These are phyloP conservation scores for Apodemus speciosus DNA, from an alignment of 2,113 vertebrate genomes.

Conservation along the genomic window DNA sequence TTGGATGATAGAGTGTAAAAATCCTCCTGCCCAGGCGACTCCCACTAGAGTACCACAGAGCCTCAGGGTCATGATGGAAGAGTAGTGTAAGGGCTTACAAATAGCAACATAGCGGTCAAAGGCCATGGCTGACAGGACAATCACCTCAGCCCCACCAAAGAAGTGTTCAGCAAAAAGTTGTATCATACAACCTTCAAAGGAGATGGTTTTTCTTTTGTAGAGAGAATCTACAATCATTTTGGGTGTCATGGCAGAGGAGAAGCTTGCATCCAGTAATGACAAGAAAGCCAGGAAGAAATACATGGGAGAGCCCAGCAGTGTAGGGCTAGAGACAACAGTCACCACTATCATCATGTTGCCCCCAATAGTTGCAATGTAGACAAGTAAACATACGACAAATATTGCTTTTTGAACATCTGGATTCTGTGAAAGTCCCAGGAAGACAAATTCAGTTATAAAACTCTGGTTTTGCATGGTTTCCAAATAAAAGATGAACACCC, in stretches of 20 bases:
- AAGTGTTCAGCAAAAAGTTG: conserved; percentile 67
- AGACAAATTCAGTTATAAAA: conserved; percentile 60
- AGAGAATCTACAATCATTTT: conserved; percentile 69
- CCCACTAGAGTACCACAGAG: conserved; percentile 62
- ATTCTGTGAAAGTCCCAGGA: conserved; percentile 68
- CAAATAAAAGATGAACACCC: not conserved
- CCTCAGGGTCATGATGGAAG: conserved; percentile 51
- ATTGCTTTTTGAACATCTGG: conserved; percentile 53
- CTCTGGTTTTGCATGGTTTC: conserved; percentile 67
- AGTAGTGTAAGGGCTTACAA: conserved; percentile 73
- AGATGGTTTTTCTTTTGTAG: conserved; percentile 55
- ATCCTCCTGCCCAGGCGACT: conserved; percentile 57
- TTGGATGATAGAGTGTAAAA: conserved; percentile 59
- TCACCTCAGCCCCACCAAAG: conserved; percentile 50
- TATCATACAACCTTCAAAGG: conserved; percentile 55
- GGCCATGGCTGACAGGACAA: conserved; percentile 66
- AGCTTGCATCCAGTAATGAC: conserved; percentile 69
- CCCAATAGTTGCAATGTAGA: conserved; percentile 53
- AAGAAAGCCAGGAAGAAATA: conserved; percentile 74
- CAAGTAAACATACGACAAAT: conserved; percentile 50
- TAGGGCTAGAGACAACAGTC: conserved; percentile 24
- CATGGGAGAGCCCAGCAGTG: conserved; percentile 55
- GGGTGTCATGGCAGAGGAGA: conserved; percentile 60
- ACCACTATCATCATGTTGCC: conserved; percentile 64
- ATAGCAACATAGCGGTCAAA: conserved; percentile 68